Percentiles rank a stretch among this genome's conserved stretches.
Conservation (phyloP, 2,888 invertebrate genomes). For the Ectemnius cavifrons region DNA sequence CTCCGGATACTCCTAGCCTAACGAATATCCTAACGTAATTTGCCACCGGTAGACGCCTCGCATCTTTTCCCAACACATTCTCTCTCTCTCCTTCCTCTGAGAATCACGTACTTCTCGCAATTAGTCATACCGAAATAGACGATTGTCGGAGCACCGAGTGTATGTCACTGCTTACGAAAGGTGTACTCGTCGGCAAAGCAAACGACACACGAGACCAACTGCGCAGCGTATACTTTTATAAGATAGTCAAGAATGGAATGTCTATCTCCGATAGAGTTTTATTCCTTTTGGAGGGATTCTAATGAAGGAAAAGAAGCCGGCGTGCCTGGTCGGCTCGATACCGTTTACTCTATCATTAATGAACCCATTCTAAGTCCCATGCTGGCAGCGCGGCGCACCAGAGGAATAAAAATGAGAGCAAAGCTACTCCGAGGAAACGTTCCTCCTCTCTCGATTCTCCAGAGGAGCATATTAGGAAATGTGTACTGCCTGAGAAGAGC, state of each 20-base stretch:
- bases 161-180: not conserved
- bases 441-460: not conserved
- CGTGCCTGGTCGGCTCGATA: not conserved
- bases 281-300: not conserved
- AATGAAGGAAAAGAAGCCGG: not conserved
- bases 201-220: not conserved
- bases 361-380: not conserved
- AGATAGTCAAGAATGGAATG: not conserved
- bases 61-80: not conserved
- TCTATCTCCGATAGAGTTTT: not conserved
- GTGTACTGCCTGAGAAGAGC: not conserved
- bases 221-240: too few species aligned
- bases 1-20: slow-evolving; percentile 22
- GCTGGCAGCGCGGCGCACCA: not conserved
- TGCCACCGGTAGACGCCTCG: not conserved
- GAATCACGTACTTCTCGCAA: not conserved
- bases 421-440: not conserved
- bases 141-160: not conserved
- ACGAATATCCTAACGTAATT: slow-evolving; percentile 12
- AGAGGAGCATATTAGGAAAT: not conserved
- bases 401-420: slow-evolving; percentile 2
- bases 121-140: not conserved
- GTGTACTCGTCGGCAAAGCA: slow-evolving; percentile 18
- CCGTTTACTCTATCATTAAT: not conserved
- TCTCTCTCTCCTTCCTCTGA: not conserved